Evolutionary conservation across 2,113 vertebrate species (phyloP), one percentile per base, ranked within the genome.

Genomic region (Labrus mixtus): DNA sequence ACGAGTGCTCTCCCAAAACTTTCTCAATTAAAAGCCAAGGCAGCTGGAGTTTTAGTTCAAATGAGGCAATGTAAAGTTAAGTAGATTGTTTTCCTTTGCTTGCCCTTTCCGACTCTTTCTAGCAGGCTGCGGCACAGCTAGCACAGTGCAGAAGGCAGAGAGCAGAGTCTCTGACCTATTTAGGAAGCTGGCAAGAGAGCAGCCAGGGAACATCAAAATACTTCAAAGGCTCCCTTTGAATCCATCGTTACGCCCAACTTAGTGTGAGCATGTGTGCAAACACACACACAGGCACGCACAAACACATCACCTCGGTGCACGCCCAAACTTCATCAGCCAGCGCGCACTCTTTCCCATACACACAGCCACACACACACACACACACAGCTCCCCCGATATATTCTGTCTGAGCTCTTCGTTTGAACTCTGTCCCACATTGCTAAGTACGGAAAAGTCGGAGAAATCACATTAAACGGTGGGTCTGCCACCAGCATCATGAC

Each of bases 121-220:
- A 75, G 82, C 77, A 87, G 89, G 45, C 85, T 90, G 87, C 79
- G 76, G 83, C 77, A 88, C 50, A 76, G 75, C 79, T 71, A 81
- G 77, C 85, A 76, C 66, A 81, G 82, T 85, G 86, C 83, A 90
- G 82, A 79, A 81, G 82, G 79, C 84, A 90, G 89, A 88, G 91
- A 90, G 86, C 90, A 90, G 85, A 93, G 89, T 80, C 89, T 93
- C 86, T 95, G 94, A 94, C 94, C 93, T 94, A 94, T 92, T 94
- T 95, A 92, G 91, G 89, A 95, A 91, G 87, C 91, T 93, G 92
- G 90, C 92, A 92, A 94, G 90, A 92, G 92, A 92, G 91, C 81
- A 87, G 89, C 87, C 90, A 90, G 90, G 85, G 87, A 94, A 93
- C 92, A 94, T 95, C 90, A 93, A 92, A 94, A 93, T 92, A 92